Base-by-base conservation (phyloP, 2,113 vertebrate species). In the Falco punctatus region DNA sequence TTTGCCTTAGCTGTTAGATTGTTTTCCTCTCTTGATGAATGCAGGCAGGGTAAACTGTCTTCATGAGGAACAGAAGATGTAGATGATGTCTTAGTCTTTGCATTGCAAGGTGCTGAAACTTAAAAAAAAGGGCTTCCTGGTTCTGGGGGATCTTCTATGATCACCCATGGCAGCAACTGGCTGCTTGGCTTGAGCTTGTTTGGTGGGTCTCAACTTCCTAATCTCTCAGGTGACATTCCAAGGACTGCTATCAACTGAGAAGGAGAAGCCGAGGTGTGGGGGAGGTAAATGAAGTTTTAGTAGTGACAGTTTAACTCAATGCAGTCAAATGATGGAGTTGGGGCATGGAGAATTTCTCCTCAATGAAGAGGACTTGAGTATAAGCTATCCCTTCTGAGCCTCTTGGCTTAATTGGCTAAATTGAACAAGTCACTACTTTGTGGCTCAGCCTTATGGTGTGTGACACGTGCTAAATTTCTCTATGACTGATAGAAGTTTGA, bases 231-330 rank as follows among this genome's bases (percentile, higher is more conserved):
- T 55, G 35, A 11, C 2, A 0, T 87, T 95, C 40, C 52, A 85
- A 75, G 48, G 61, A 20, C 22, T 58, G 20, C 69, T 59, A 5
- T 82, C 33, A 28, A 14, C 9, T 51, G 58, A 57, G 48, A 35
- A 82, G 66, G 27, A 75, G 49, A 28, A 40, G 11, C 0, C 75
- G 35, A 40, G 16, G 11, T 1, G 0, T 27, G 22, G 26, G 13
- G 18, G 46, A 59, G 44, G 48, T 85, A 61, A 62, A 44, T 57
- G 18, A 51, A 71, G 27, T 38, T 44, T 35, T 14, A 35, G 35
- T 11, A 44, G 59, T 69, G 81, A 20, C 14, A 44, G 27, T 32
- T 84, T 75, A 85, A 23, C 21, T 64, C 4, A 75, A 35, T 15
- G 3, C 8, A 11, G 18, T 28, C 54, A 33, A 26, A 17, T 10